Percentiles rank a stretch among this genome's conserved stretches.
Conservation (phyloP, 2,113 vertebrate species). For the Marcusenius ussheri region DNA sequence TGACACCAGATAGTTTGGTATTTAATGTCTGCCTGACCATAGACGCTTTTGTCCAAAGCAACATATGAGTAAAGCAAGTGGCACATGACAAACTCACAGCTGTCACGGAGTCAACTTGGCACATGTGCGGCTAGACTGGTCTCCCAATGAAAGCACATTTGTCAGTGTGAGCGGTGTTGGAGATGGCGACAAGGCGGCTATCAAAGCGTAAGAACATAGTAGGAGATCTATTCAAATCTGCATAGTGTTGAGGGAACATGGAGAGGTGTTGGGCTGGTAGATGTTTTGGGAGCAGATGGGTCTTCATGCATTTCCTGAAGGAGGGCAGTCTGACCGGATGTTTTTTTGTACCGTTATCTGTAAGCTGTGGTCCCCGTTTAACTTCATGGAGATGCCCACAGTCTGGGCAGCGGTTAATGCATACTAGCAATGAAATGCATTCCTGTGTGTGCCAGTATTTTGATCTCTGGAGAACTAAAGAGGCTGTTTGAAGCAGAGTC, state of each 20-base stretch:
- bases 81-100: neutral
- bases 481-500: neutral
- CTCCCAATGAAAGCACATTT: neutral
- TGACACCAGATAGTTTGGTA: neutral
- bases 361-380: neutral
- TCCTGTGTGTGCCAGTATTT: neutral
- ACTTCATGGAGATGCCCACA: neutral
- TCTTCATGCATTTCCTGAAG: neutral
- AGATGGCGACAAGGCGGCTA: neutral
- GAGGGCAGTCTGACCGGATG: neutral
- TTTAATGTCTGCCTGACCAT: neutral
- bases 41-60: neutral
- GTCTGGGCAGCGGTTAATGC: neutral
- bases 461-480: neutral
- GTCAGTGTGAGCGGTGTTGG: neutral
- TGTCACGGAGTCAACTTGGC: neutral
- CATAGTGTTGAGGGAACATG: neutral
- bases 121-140: neutral
- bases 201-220: neutral
- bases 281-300: neutral
- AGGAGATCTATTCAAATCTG: neutral
- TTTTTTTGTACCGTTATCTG: neutral
- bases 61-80: neutral
- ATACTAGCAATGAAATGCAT: neutral
- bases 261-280: neutral